Evolutionary conservation across 2,888 invertebrate genomes (phyloP).

Genomic region (Crocallis elinguaria): DNA sequence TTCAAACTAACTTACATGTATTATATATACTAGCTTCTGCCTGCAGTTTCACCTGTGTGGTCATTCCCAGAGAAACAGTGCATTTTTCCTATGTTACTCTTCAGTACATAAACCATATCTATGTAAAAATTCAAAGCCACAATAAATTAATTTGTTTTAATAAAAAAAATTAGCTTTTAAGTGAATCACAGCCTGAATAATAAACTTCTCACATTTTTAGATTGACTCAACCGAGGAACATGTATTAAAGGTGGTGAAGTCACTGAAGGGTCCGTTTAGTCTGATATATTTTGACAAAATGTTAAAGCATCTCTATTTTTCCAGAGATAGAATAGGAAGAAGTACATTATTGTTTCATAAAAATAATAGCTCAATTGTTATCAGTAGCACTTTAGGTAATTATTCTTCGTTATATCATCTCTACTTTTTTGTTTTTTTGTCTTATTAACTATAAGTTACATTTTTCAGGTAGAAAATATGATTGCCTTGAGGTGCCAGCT

Average conservation of each 20-base stretch:
- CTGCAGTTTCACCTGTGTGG: too few species aligned
- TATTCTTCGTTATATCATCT: not conserved
- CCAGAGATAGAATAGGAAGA: constrained; percentile 93
- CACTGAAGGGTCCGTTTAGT: constrained; percentile 93
- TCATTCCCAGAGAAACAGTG: too few species aligned
- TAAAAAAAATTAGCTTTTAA: too few species aligned
- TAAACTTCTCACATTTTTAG: too few species aligned
- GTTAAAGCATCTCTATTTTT: constrained; percentile 88
- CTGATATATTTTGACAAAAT: constrained; percentile 89
- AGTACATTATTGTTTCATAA: constrained; percentile 90
- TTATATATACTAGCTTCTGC: too few species aligned
- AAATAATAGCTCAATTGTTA: constrained; percentile 61
- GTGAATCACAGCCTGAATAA: too few species aligned
- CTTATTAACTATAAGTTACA: not conserved
- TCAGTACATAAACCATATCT: too few species aligned
- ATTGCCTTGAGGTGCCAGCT: constrained; percentile 86
- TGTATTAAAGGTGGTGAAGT: constrained; percentile 77
- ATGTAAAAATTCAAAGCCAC: too few species aligned
- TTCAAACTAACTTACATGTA: too few species aligned
- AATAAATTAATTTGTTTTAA: too few species aligned
- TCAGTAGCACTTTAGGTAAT: constrained; percentile 84
- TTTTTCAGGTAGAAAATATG: constrained; percentile 67
- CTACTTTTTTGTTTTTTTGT: not conserved
- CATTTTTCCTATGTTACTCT: too few species aligned
- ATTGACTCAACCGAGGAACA: constrained; percentile 44